phyloP scores from a whole-genome alignment of 2,113 vertebrate species.

The Hipposideros armiger region DNA sequence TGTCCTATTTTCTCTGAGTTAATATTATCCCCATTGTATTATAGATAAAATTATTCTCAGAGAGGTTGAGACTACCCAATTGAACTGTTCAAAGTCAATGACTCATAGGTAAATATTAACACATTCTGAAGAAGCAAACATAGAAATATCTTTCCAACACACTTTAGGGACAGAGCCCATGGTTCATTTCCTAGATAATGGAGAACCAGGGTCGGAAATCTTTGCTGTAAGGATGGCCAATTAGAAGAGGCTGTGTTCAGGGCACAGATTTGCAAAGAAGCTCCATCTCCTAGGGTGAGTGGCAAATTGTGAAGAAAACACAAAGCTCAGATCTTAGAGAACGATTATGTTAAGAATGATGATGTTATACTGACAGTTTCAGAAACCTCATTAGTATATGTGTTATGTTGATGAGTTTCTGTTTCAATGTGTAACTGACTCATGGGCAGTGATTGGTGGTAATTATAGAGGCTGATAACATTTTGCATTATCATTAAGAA shows the following conservation, averaged over 20 bases:
- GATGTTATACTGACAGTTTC: neutral
- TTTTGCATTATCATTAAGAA: constrained; percentile 33
- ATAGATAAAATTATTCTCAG: constrained; percentile 51
- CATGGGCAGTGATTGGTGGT: neutral
- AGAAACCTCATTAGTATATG: constrained; percentile 15
- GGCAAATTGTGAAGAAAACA: constrained; percentile 59
- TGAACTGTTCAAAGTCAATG: constrained; percentile 25
- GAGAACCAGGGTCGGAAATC: constrained; percentile 43
- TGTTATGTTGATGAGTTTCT: constrained; percentile 31
- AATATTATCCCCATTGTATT: neutral
- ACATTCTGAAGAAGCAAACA: constrained; percentile 32
- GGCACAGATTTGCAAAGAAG: constrained; percentile 48
- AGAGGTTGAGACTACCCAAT: neutral
- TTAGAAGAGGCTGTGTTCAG: constrained; percentile 28
- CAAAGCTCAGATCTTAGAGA: constrained; percentile 43
- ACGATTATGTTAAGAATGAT: constrained; percentile 28
- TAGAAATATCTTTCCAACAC: constrained; percentile 50
- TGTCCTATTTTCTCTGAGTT: constrained; percentile 38
- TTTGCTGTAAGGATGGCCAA: constrained; percentile 19
- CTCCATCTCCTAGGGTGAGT: constrained; percentile 24
- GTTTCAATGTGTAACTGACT: constrained; percentile 18
- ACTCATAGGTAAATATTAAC: constrained; percentile 53
- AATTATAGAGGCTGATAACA: constrained; percentile 16
- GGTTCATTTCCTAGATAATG: constrained; percentile 1
- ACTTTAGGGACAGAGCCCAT: neutral